A percentile compares a stretch with the other conserved stretches of the same genome.
phyloP scores from a whole-genome alignment of 2,797 vertebrate genomes.

The Peromyscus melanophrys region DNA sequence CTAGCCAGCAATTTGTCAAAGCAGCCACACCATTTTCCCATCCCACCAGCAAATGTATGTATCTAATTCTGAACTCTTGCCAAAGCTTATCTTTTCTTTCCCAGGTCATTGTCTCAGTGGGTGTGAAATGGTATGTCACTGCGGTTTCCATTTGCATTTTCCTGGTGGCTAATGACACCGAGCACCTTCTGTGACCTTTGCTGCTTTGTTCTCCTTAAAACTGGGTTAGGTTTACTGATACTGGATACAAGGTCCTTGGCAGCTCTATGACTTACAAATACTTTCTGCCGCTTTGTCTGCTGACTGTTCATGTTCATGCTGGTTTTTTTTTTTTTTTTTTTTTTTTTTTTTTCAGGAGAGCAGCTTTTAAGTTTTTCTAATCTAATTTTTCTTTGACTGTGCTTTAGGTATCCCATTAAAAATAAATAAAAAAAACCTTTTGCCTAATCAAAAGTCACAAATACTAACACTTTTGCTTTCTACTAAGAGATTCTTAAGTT shows the following conservation, averaged over 20 bases:
- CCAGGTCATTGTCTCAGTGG: background rate
- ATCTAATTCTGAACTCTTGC: conserved; percentile 20
- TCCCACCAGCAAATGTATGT: background rate
- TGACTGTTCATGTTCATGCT: background rate
- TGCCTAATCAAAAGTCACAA: conserved; percentile 18
- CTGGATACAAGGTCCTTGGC: background rate
- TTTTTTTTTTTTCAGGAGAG: background rate
- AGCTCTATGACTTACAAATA: conserved; percentile 28
- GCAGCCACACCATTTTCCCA: background rate
- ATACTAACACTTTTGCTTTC: background rate
- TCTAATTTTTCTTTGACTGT: background rate
- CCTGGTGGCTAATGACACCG: background rate
- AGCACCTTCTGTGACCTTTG: background rate
- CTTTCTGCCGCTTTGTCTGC: background rate
- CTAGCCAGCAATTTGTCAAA: background rate
- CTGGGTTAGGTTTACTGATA: background rate
- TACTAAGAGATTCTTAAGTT: conserved; percentile 16
- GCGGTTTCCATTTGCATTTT: conserved; percentile 24
- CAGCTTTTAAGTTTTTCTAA: conserved; percentile 27
- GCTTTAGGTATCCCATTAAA: background rate
- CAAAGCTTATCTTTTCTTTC: background rate
- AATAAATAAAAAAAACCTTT: background rate
- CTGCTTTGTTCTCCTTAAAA: background rate
- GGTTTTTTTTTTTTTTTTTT: too few relatives aligned
- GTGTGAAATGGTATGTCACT: background rate